phyloP scores from a whole-genome alignment of 2,888 invertebrate genomes.

The Mechanitis messenoides region DNA sequence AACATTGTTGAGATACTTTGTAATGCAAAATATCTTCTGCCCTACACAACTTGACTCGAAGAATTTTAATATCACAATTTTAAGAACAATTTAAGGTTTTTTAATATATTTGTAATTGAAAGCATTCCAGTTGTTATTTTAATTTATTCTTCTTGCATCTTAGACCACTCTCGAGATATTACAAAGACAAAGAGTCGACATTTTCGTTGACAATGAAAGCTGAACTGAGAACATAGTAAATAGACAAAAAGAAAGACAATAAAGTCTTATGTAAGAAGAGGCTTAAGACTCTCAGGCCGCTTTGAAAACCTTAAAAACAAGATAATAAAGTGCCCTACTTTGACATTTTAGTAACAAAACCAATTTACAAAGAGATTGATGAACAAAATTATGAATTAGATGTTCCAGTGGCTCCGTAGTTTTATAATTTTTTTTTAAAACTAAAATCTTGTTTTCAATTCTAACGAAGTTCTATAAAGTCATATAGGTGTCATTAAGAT shows the following conservation, averaged over 20 bases:
- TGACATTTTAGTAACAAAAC: neutral
- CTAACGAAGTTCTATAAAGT: too few relatives aligned
- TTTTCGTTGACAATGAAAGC: slow-evolving; percentile 20
- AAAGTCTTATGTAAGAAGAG: slow-evolving; percentile 23
- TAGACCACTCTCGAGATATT: slow-evolving; percentile 7
- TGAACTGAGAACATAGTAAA: slow-evolving; percentile 20
- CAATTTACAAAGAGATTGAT: neutral
- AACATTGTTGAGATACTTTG: neutral
- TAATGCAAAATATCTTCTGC: too few relatives aligned
- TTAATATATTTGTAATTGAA: too few relatives aligned
- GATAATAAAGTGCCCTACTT: slow-evolving; percentile 1
- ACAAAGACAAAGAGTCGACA: slow-evolving; percentile 14
- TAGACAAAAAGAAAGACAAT: slow-evolving; percentile 19
- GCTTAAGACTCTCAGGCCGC: slow-evolving; percentile 13
- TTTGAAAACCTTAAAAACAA: slow-evolving; percentile 17
- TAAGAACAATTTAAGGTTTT: too few relatives aligned
- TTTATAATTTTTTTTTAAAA: too few relatives aligned
- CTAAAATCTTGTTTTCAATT: too few relatives aligned
- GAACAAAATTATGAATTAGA: too few relatives aligned
- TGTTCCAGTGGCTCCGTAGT: too few relatives aligned
- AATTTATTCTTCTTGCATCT: neutral
- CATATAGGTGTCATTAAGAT: too few relatives aligned
- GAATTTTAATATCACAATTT: too few relatives aligned
- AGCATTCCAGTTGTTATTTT: too few relatives aligned
- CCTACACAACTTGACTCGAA: too few relatives aligned